Percentiles rank a stretch among this genome's conserved stretches.
Evolutionary conservation across 2,888 invertebrate genomes (phyloP).

Genomic region (Aporophyla nigra): DNA sequence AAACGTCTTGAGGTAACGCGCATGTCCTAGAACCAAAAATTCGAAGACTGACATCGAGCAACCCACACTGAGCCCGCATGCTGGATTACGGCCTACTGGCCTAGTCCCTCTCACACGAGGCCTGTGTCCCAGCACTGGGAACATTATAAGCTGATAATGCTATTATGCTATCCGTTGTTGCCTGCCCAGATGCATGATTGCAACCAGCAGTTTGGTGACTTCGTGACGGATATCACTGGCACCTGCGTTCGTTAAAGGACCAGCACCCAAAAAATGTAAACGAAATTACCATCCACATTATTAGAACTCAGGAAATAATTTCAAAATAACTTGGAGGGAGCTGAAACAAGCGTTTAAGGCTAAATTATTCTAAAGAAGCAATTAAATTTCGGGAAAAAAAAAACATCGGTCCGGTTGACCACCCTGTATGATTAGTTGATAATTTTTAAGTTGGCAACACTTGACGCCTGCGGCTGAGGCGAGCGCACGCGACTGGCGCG

Average conservation of each 20-base stretch:
- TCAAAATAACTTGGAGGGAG: constrained; percentile 60
- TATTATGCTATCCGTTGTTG: not conserved
- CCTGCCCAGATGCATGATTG: too few relatives aligned
- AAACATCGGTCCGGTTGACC: constrained; percentile 76
- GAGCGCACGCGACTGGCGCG: constrained; percentile 81
- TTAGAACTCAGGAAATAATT: constrained; percentile 70
- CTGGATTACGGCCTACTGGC: too few relatives aligned
- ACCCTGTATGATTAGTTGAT: constrained; percentile 84
- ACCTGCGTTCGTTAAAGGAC: constrained; percentile 53
- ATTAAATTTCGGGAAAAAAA: constrained; percentile 73
- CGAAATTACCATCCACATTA: constrained; percentile 60
- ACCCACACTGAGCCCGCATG: too few relatives aligned
- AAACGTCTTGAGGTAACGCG: too few relatives aligned
- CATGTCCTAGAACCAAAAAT: too few relatives aligned
- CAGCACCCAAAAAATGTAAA: constrained; percentile 55
- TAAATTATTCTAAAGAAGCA: constrained; percentile 84
- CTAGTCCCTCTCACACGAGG: too few relatives aligned
- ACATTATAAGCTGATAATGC: too few relatives aligned
- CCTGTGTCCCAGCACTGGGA: too few relatives aligned
- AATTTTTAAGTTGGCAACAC: constrained; percentile 81
- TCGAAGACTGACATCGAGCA: too few relatives aligned
- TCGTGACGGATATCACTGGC: constrained; percentile 19
- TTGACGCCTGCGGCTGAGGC: constrained; percentile 75
- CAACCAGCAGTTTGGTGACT: constrained; percentile 7
- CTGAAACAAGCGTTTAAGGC: constrained; percentile 78